Percentiles rank a stretch among this genome's conserved stretches.
Evolutionary conservation across 2,888 invertebrate genomes (phyloP).

Genomic region (Drosophila pseudotakahashii): DNA sequence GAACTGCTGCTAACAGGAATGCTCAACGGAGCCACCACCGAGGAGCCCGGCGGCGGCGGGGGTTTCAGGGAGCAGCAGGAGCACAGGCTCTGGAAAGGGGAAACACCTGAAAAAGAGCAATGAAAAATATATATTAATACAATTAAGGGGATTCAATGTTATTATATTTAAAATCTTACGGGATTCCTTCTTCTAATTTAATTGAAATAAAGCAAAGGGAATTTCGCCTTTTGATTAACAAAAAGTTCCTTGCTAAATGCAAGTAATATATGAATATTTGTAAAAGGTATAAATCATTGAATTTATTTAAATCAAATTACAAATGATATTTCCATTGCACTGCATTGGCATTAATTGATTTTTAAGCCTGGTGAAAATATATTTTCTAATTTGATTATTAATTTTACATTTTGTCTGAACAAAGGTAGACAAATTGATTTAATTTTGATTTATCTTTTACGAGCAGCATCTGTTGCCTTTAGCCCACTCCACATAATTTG

Average conservation of each 20-base stretch:
- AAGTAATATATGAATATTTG: neutral
- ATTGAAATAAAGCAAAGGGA: too few relatives aligned
- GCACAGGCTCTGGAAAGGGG: conserved; percentile 91
- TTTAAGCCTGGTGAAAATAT: neutral
- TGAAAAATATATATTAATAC: neutral
- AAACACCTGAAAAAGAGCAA: conserved; percentile 63
- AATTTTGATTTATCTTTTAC: conserved; percentile 19
- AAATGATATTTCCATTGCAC: too few relatives aligned
- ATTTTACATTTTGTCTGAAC: neutral
- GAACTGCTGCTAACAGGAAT: conserved; percentile 80
- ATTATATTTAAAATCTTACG: neutral
- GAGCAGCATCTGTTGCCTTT: conserved; percentile 37
- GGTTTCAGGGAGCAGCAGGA: conserved; percentile 92
- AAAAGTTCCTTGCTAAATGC: neutral
- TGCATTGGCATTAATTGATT: too few relatives aligned
- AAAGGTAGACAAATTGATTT: conserved; percentile 21
- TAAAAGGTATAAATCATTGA: neutral
- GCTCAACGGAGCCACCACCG: conserved; percentile 76
- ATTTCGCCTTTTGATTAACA: neutral
- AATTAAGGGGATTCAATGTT: neutral
- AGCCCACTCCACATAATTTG: conserved; percentile 49
- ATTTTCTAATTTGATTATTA: neutral
- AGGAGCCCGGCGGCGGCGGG: conserved; percentile 66
- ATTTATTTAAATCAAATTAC: neutral
- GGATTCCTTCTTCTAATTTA: too few relatives aligned